Conservation (phyloP, 1,140 invertebrate genomes). For the Caenorhabditis briggsae region DNA sequence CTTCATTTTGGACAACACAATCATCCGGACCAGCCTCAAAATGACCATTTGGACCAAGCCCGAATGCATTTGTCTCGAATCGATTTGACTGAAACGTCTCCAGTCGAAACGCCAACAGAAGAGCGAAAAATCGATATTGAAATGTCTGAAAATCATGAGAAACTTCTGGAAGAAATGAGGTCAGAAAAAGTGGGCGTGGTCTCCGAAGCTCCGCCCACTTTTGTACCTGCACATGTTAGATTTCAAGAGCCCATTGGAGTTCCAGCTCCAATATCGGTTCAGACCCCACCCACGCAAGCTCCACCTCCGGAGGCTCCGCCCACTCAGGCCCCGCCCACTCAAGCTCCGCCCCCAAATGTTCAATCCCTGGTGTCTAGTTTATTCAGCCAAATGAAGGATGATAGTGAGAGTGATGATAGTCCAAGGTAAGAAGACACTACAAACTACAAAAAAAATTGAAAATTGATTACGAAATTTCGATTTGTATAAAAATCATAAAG, state of each 20-base stretch:
- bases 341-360: background rate
- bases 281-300: background rate
- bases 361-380: background rate
- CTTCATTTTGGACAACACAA: background rate
- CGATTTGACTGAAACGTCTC: background rate
- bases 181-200: background rate
- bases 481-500: too few relatives aligned
- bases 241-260: background rate
- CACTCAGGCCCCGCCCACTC: background rate
- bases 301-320: background rate
- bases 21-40: background rate
- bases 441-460: background rate
- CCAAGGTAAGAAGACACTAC: background rate
- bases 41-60: constrained; percentile 19
- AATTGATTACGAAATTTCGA: too few relatives aligned
- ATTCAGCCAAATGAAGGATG: background rate
- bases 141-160: constrained; percentile 5
- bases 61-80: background rate
- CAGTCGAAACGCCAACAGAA: background rate
- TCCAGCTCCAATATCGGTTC: background rate
- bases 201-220: background rate
- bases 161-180: background rate
- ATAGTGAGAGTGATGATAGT: background rate
- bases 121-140: constrained; percentile 7
- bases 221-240: too few relatives aligned